Percentiles rank a stretch among this genome's conserved stretches.
phyloP scores from a whole-genome alignment of 2,888 invertebrate genomes.

The Resseliella maxima region DNA sequence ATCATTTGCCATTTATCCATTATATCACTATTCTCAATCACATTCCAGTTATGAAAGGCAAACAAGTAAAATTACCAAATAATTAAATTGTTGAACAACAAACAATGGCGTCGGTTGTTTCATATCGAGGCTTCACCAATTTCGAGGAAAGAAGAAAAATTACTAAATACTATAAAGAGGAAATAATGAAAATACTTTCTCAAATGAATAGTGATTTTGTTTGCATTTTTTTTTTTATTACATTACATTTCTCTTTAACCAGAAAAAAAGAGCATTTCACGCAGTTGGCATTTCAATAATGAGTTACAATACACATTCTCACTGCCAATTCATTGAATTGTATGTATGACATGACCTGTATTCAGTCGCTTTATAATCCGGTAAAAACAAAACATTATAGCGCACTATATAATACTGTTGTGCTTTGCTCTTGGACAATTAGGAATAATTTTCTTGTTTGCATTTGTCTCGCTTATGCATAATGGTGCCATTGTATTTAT shows the following conservation, averaged over 20 bases:
- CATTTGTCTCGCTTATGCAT: conserved; percentile 51
- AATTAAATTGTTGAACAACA: conserved; percentile 26
- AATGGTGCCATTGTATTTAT: conserved; percentile 4
- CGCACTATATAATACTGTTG: background rate
- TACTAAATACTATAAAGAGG: too few species aligned
- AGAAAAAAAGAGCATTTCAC: background rate
- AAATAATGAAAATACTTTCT: background rate
- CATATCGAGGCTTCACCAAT: background rate
- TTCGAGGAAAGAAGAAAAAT: background rate
- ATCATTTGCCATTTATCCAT: too few species aligned
- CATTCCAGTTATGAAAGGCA: too few species aligned
- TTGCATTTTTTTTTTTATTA: background rate
- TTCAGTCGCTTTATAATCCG: background rate
- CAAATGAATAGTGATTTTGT: background rate
- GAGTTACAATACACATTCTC: background rate
- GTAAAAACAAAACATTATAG: background rate
- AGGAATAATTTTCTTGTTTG: conserved; percentile 49
- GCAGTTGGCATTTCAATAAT: background rate
- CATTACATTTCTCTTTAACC: background rate
- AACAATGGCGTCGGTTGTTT: background rate
- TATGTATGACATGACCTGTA: background rate
- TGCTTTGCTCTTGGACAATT: conserved; percentile 15
- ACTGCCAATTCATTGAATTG: background rate
- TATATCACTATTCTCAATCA: too few species aligned
- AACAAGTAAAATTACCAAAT: too few species aligned